Base-by-base conservation (phyloP, 2,797 vertebrate species). In the Astyanax mexicanus region DNA sequence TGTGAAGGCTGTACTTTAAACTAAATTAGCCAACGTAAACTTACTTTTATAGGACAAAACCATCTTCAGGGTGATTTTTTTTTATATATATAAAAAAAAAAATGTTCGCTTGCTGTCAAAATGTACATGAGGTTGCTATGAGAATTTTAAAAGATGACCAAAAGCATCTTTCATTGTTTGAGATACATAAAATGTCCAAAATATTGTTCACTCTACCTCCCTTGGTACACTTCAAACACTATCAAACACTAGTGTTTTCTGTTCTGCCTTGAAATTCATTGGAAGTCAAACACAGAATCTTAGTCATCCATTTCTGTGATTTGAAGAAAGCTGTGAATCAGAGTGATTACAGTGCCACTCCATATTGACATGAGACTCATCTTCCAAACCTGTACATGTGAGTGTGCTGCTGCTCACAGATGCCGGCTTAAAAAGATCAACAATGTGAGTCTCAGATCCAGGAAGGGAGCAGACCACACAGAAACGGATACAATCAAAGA, bases 321-420 rank as follows among this genome's bases (percentile, higher is more conserved):
- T 57, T 23, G 40, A 44, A 27, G 27, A 21, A 58, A 64, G 37
- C 21, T 51, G 23, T 55, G 23, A 58, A 2, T n/a, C n/a, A n/a
- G n/a, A n/a, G n/a, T 70, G 72, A 69, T 57, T 52, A 78, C 72
- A 66, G 32, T 25, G 29, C n/a, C 4, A 27, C 58, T 65, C 38
- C 69, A 77, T 68, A 35, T 23, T 62, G 76, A 74, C 76, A 74
- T 73, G 69, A 79, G 40, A 81, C 74, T 66, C 35, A 65, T 67
- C 52, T 79, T 77, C 47, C 55, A 71, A 71, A 68, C 69, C 49
- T 76, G 69, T 77, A 81, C 51, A 42, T 77, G 73, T 72, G 64
- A 77, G 49, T 71, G 35, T 45, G 25, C 68, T 72, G 79, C 79
- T 65, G 45, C 32, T 81, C 78, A 58, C 81, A 83, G 79, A 77